Evolutionary conservation across 2,888 invertebrate genomes (phyloP), one percentile per base, ranked within the genome.

Genomic region (Ptychoptera contaminata): DNA sequence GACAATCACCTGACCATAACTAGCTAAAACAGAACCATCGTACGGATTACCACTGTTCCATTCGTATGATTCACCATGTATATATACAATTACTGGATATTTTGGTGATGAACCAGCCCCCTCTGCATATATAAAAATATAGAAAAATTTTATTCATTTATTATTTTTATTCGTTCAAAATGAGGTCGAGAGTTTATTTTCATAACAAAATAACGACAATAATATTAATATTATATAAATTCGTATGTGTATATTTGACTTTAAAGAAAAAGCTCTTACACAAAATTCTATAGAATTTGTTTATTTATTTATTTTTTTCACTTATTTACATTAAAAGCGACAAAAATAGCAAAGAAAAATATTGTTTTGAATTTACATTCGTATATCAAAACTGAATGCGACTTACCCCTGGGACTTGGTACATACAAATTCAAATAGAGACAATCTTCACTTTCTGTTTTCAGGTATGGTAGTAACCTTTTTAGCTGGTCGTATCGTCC

Each of bases 11-110:
- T 83, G 79, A n/a, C 87, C 94, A 58, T 88, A 92, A 48, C 90
- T 82, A 12, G 97, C 82, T 52, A 98, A 65, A 39, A 94, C 82
- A 49, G 86, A 84, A 11, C 93, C 96, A 62, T 98, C 97, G 65
- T 96, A 97, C 0, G 93, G 84, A 66, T 96, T 96, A 48, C 96
- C 97, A 29, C 93, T 88, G 60, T 92, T 92, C 86, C 92, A 94
- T 59, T 93, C 92, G 63, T 88, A 94, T 1, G 91, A 91, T 61
- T 94, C 94, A 0, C 93, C 94, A 56, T 93, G 93, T 50, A 96
- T 79, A 64, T 88, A 92, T 40, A 94, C 84, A 61, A 94, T 74
- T 1, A 93, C 88, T 0, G 92, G 86, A 61, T 78, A 78, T 55
- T 73, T 78, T 52, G 72, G 71, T 1, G 65, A 50, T 48, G 67